These are phyloP conservation scores for Melanotaenia parkinsoni DNA, from an alignment of 2,797 vertebrate genomes.

Conservation along the genomic window DNA sequence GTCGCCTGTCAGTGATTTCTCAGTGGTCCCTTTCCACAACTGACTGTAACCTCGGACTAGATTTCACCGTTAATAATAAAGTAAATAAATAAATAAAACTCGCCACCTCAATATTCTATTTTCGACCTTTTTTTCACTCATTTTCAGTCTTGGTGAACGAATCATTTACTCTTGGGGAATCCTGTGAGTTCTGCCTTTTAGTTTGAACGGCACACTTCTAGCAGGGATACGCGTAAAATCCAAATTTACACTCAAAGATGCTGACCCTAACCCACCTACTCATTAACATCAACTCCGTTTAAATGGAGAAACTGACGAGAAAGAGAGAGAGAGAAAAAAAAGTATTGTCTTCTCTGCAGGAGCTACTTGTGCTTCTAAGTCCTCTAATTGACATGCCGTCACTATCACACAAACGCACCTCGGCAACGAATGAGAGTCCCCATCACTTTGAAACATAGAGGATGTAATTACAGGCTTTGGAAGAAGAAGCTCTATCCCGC, in stretches of 20 bases:
- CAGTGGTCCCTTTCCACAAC: constrained; percentile 15
- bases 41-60: constrained; percentile 4
- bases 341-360: constrained; percentile 16
- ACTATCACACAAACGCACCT: constrained; percentile 17
- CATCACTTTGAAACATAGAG: constrained; percentile 29
- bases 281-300: constrained; percentile 21
- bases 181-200: constrained; percentile 17
- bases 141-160: not conserved
- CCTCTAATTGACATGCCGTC: not conserved
- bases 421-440: not conserved
- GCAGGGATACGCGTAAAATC: not conserved
- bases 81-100: not conserved
- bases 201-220: not conserved
- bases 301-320: constrained; percentile 11
- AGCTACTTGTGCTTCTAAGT: constrained; percentile 14
- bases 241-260: constrained; percentile 17
- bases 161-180: not conserved
- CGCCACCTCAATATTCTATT: not conserved
- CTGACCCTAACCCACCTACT: constrained; percentile 19
- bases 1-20: constrained; percentile 20
- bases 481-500: constrained; percentile 22
- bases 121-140: too few species aligned
- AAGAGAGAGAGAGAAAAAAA: not conserved
- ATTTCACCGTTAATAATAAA: not conserved
- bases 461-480: constrained; percentile 16